Evolutionary conservation across 2,888 invertebrate species (phyloP).

Genomic region (Monoplex corrugatus): DNA sequence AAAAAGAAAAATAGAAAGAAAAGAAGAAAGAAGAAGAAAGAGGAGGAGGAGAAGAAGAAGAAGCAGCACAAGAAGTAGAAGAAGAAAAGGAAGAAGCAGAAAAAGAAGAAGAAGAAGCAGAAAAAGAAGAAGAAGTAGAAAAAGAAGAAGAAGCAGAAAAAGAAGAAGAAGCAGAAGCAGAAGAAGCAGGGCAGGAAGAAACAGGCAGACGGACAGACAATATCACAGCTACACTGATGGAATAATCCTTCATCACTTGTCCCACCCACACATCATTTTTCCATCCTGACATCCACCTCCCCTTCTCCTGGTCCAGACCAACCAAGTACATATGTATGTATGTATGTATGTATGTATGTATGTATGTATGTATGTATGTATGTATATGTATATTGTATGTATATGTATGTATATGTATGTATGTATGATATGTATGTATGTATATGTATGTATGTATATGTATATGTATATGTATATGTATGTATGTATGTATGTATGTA

Average conservation of each 20-base stretch:
- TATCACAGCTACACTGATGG: too few relatives aligned
- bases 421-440: not conserved
- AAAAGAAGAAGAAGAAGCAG: not conserved
- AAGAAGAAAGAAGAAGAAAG: not conserved
- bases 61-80: not conserved
- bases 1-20: conserved; percentile 10
- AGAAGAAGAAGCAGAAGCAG: too few relatives aligned
- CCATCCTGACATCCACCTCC: too few relatives aligned
- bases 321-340: too few relatives aligned
- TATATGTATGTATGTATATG: not conserved
- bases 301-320: too few relatives aligned
- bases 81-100: not conserved
- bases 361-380: too few relatives aligned
- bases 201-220: too few relatives aligned
- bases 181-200: not conserved
- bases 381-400: too few relatives aligned
- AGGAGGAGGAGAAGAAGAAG: not conserved
- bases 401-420: too few relatives aligned
- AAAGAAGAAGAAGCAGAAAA: not conserved
- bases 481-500: not conserved
- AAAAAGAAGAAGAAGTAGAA: not conserved
- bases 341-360: too few relatives aligned
- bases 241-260: too few relatives aligned
- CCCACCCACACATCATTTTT: too few relatives aligned
- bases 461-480: not conserved